Percentiles rank a stretch among this genome's conserved stretches.
phyloP scores from a whole-genome alignment of 2,113 vertebrate genomes.

The Gymnocephalus cernua region DNA sequence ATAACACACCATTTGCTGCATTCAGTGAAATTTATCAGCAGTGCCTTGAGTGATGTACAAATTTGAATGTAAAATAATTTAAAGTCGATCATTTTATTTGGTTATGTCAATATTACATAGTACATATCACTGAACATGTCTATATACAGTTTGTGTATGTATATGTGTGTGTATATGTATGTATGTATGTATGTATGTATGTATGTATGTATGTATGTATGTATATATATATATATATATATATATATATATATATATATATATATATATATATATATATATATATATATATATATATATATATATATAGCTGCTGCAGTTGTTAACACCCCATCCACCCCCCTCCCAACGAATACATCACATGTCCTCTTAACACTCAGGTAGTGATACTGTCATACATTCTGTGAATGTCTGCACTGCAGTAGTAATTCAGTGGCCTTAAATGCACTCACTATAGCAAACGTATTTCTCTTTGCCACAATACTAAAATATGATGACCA shows the following conservation, averaged over 20 bases:
- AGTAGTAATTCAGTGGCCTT: conserved; percentile 48
- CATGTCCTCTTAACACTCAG: conserved; percentile 18
- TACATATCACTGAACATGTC: neutral
- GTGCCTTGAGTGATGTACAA: neutral
- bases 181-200: too few species aligned
- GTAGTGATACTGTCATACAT: conserved; percentile 49
- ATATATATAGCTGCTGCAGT: neutral
- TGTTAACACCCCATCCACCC: neutral
- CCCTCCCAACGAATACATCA: neutral
- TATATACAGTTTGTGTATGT: too few species aligned
- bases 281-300: too few species aligned
- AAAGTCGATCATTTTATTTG: neutral
- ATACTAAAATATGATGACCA: conserved; percentile 49
- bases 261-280: too few species aligned
- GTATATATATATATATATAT: too few species aligned
- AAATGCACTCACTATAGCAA: conserved; percentile 39
- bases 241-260: too few species aligned
- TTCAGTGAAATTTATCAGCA: neutral
- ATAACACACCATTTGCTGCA: conserved; percentile 9
- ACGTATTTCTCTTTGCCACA: conserved; percentile 27
- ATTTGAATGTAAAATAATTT: neutral
- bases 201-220: too few species aligned
- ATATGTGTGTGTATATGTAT: too few species aligned
- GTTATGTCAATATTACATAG: neutral
- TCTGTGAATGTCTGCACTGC: conserved; percentile 67